Base-by-base conservation (phyloP, 2,113 vertebrate genomes). In the Hipposideros armiger region DNA sequence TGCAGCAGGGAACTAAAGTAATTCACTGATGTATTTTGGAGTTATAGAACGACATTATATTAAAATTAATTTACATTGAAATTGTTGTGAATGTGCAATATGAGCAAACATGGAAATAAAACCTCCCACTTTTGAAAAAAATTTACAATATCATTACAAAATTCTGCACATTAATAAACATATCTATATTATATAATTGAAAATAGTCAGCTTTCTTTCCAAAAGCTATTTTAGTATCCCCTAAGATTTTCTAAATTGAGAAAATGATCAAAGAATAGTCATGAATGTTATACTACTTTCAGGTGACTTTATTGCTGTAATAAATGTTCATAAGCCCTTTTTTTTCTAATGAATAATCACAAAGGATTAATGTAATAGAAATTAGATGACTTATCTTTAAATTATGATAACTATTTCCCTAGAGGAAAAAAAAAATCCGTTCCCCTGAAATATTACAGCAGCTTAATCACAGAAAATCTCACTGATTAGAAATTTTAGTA, bases 331-430 rank as follows among this genome's bases (percentile, higher is more conserved):
- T 36, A 67, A 77, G 22, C 0, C 5, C 45, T 64, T 87, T 89
- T 81, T 84, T 76, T 86, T 22, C 36, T 80, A 86, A 78, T 73
- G 8, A 96, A 36, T 62, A 89, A 77, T 82, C 50, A 77, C 24
- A 76, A 52, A 90, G 2, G 30, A 76, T 85, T 87, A 54, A 92
- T 74, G 89, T 95, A 80, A 74, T 40, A 82, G 2, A 14, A 56
- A 80, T 62, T 50, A 89, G 17, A 73, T 77, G 10, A 91, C 1
- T 58, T 72, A 64, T 87, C n/a, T 90, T 87, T 80, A 94, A 80
- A 58, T 50, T 83, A 52, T 30, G 95, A 45, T 85, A 32, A 56
- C 1, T 0, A 8, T 88, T 40, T 64, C 36, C 30, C 36, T 40
- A 30, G 24, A 96, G 42, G 42, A 74, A 19, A 54, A 54, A 3